A percentile compares a stretch with the other conserved stretches of the same genome.
These are phyloP conservation scores for Danio tinwini DNA, from an alignment of 2,797 vertebrate genomes.

Conservation along the genomic window DNA sequence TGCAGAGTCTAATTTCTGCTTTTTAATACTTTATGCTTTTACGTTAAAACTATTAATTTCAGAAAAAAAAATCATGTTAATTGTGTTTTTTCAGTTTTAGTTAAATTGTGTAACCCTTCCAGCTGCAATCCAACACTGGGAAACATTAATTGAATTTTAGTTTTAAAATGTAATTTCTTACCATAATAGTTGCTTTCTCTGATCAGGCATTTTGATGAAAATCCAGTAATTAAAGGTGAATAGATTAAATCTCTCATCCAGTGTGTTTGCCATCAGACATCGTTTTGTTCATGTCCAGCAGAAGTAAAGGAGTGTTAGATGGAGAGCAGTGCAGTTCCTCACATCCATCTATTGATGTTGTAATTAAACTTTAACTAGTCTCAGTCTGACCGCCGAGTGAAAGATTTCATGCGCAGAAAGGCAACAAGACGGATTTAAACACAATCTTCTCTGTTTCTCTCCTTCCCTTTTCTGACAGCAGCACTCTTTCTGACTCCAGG, in stretches of 20 bases:
- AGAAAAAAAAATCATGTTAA: too few species aligned
- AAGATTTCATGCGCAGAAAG: slow-evolving; percentile 6
- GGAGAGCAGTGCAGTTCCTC: not conserved
- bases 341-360: slow-evolving; percentile 37
- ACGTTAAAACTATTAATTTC: too few species aligned
- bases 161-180: too few species aligned
- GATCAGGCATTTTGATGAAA: not conserved
- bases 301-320: not conserved
- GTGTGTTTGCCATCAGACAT: too few species aligned
- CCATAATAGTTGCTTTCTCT: too few species aligned
- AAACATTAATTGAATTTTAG: too few species aligned
- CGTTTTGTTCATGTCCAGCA: not conserved
- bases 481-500: not conserved
- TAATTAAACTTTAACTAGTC: slow-evolving; percentile 39
- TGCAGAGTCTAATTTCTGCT: too few species aligned
- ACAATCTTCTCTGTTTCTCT: not conserved
- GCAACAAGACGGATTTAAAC: slow-evolving; percentile 1
- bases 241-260: too few species aligned
- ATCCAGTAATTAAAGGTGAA: not conserved
- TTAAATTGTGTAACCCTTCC: too few species aligned
- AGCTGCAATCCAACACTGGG: too few species aligned
- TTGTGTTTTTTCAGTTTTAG: too few species aligned
- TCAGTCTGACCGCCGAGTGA: slow-evolving; percentile 39
- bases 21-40: too few species aligned
- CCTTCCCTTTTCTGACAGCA: not conserved